Evolutionary conservation across 2,888 invertebrate genomes (phyloP).

Genomic region (Plutella xylostella): DNA sequence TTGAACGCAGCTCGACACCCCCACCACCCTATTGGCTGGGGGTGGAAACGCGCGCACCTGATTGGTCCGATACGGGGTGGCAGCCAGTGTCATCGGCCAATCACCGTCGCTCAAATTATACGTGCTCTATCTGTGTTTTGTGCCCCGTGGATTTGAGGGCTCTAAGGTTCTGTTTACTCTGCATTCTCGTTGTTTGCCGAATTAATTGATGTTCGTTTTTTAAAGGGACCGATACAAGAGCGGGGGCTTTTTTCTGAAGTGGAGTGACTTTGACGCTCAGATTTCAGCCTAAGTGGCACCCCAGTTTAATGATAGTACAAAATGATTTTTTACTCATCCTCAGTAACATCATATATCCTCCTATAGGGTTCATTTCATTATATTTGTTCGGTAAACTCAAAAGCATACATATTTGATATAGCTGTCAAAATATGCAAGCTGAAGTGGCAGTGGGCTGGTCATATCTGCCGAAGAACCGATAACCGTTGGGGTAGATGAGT

Average conservation of each 20-base stretch:
- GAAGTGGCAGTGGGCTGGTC: too few species aligned
- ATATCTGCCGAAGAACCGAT: too few species aligned
- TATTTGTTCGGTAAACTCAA: too few species aligned
- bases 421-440: too few species aligned
- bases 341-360: too few species aligned
- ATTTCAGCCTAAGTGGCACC: not conserved
- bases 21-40: constrained; percentile 29
- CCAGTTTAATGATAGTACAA: not conserved
- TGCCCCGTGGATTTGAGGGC: constrained; percentile 44
- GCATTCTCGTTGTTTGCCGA: constrained; percentile 62
- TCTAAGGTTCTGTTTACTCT: constrained; percentile 56
- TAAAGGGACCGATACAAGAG: not conserved
- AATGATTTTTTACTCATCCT: too few species aligned
- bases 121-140: constrained; percentile 49
- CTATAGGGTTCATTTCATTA: too few species aligned
- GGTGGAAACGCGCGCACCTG: too few species aligned
- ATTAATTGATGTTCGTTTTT: constrained; percentile 41
- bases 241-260: not conserved
- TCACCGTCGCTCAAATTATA: constrained; percentile 15
- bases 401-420: too few species aligned
- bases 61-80: too few species aligned
- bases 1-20: constrained; percentile 25
- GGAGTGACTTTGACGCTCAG: not conserved
- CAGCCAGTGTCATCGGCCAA: constrained; percentile 31
- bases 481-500: too few species aligned